Conservation (phyloP, 2,113 vertebrate genomes). For the Amia ocellicauda region DNA sequence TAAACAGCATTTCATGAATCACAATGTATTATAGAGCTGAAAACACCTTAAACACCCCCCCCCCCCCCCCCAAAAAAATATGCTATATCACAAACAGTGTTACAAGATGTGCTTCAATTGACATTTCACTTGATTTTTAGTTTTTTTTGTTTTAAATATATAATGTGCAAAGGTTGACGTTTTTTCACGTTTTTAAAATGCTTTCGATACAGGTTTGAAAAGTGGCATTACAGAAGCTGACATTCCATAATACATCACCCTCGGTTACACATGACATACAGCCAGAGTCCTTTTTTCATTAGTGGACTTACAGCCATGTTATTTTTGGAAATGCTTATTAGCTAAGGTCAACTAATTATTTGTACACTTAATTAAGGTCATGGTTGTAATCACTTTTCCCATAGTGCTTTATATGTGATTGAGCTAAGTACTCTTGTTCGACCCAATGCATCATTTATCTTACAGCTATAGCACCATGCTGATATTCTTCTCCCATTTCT, state of each 20-base stretch:
- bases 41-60: too few species aligned
- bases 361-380: constrained; percentile 70
- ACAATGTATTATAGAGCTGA: too few species aligned
- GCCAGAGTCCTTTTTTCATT: constrained; percentile 18
- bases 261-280: constrained; percentile 5
- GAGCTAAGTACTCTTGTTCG: constrained; percentile 60
- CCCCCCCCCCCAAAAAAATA: too few species aligned
- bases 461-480: constrained; percentile 43
- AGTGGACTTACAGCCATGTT: constrained; percentile 27
- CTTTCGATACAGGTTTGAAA: neutral
- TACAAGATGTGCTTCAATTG: neutral
- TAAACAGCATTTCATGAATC: too few species aligned
- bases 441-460: constrained; percentile 52
- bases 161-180: neutral
- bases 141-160: neutral
- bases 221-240: neutral
- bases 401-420: constrained; percentile 54
- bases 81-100: too few species aligned
- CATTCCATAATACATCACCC: constrained; percentile 8
- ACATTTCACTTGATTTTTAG: constrained; percentile 6
- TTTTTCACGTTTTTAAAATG: neutral
- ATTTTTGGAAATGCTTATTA: constrained; percentile 54
- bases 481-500: constrained; percentile 11
- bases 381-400: constrained; percentile 53
- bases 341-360: constrained; percentile 69